phyloP scores from a whole-genome alignment of 2,888 invertebrate genomes.

The Drosophila sordidapex region DNA sequence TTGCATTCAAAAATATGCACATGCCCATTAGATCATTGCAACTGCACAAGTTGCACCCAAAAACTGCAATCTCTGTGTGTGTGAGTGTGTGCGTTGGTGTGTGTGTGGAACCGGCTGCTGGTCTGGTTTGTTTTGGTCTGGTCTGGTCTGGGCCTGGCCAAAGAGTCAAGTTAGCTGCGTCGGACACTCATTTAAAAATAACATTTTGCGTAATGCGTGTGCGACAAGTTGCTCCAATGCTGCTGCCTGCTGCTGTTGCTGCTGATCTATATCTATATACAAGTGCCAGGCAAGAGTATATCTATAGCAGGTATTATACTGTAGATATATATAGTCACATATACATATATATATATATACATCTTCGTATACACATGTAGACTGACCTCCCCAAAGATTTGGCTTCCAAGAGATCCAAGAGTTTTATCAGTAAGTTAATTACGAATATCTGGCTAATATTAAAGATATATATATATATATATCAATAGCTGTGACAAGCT shows the following conservation, averaged over 20 bases:
- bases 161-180: slow-evolving; percentile 63
- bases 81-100: slow-evolving; percentile 5
- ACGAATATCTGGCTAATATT: neutral
- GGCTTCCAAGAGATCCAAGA: slow-evolving; percentile 36
- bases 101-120: slow-evolving; percentile 41
- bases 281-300: slow-evolving; percentile 24
- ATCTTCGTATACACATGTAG: neutral
- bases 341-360: slow-evolving; percentile 18
- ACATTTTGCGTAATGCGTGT: slow-evolving; percentile 82
- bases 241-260: slow-evolving; percentile 8
- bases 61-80: slow-evolving; percentile 15
- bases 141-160: slow-evolving; percentile 55
- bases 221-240: slow-evolving; percentile 56
- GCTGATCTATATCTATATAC: slow-evolving; percentile 50
- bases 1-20: slow-evolving; percentile 28
- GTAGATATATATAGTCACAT: slow-evolving; percentile 27
- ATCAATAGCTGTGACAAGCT: slow-evolving; percentile 41
- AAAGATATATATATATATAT: slow-evolving; percentile 2
- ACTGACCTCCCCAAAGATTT: slow-evolving; percentile 73
- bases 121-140: slow-evolving; percentile 42
- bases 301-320: slow-evolving; percentile 31
- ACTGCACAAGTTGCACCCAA: slow-evolving; percentile 39
- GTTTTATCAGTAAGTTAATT: slow-evolving; percentile 54
- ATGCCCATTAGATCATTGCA: slow-evolving; percentile 39
- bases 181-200: slow-evolving; percentile 83